Evolutionary conservation across 1,140 invertebrate genomes (phyloP), one percentile per base, ranked within the genome.

Genomic region (Globodera rostochiensis): DNA sequence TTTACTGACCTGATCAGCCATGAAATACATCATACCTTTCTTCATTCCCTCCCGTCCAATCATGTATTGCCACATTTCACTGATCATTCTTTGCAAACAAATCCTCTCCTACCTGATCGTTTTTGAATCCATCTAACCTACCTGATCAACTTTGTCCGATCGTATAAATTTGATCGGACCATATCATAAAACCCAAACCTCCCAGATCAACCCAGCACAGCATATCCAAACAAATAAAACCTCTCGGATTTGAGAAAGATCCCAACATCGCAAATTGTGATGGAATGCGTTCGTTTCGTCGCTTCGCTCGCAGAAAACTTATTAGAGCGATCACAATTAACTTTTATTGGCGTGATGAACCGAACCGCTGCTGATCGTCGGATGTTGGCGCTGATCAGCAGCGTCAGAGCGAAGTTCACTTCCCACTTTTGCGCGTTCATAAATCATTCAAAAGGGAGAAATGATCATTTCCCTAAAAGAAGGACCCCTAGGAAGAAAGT

Each of bases 291-390:
- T 64, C 57, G 57, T 53, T 53, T 53, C 53, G 15, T 53, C 53
- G 53, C 53, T 53, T 53, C 53, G 53, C 53, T 53, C 53, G 57
- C 57, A 64, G 57, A 64, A 64, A 64, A 64, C 57, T 64, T 64
- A 64, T 64, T 64, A 19, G 57, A 64, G 57, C 57, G 57, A 64
- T 64, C 57, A 64, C 57, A 64, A 64, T 64, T 64, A 64, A 19
- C 57, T 64, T 64, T 53, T 15, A 53, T 53, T 53, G 53, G 8
- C 9, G 53, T 53, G 53, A 53, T 36, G 53, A 11, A 15, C 53
- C 15, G 8, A 9, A 11, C 53, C 15, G 53, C 53, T 53, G 53
- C 7, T 53, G 53, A 53, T 53, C 53, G 15, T 9, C 53, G 53
- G 15, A 53, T 53, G 57, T 15, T 6, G 13, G 57, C 57, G 57